phyloP scores from a whole-genome alignment of 2,797 vertebrate species.

The Anabacerthia variegaticeps region DNA sequence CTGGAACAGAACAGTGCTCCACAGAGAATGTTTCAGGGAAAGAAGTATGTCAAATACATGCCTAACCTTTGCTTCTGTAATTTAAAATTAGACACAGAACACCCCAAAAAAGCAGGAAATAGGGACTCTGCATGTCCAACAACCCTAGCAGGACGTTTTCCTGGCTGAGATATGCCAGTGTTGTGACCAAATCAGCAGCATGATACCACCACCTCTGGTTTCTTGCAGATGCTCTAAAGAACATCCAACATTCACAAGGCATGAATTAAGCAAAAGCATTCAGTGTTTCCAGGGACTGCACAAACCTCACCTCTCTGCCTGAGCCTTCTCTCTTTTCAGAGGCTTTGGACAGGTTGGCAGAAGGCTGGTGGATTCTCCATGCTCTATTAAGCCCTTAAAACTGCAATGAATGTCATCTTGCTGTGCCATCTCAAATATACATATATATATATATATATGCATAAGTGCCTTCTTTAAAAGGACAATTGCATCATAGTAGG shows the following conservation, averaged over 20 bases:
- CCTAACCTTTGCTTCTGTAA: background rate
- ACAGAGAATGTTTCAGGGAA: background rate
- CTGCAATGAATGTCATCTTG: background rate
- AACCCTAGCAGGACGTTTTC: background rate
- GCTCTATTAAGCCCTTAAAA: background rate
- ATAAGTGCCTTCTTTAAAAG: background rate
- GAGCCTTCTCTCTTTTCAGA: background rate
- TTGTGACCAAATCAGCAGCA: background rate
- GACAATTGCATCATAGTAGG: background rate
- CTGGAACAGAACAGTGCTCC: background rate
- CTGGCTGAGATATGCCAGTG: background rate
- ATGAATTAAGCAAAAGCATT: background rate
- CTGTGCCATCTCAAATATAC: background rate
- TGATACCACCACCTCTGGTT: background rate
- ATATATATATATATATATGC: too few relatives aligned
- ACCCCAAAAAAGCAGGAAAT: background rate
- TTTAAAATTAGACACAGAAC: background rate
- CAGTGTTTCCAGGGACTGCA: background rate
- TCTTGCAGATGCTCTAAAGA: background rate
- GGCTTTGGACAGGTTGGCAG: background rate
- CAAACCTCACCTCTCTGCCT: background rate
- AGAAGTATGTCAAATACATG: background rate
- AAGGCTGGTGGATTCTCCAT: background rate
- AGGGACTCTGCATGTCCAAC: background rate
- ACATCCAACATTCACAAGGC: fast-evolving